A percentile compares a stretch with the other conserved stretches of the same genome.
Conservation (phyloP, 2,113 vertebrate species). For the Pungitius pungitius region DNA sequence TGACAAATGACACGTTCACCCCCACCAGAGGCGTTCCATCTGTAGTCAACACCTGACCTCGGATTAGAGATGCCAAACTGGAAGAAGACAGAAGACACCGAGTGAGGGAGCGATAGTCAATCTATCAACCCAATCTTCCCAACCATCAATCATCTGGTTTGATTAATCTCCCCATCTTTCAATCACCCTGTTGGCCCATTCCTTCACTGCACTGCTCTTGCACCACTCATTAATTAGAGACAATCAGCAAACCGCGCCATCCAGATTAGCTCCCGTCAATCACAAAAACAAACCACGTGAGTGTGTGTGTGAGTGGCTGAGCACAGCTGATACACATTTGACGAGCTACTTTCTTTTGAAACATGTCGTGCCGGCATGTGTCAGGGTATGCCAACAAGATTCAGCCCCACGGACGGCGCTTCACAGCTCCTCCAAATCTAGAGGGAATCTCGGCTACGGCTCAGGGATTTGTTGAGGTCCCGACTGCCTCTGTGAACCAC, state of each 20-base stretch:
- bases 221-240: constrained; percentile 69
- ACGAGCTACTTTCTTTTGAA: constrained; percentile 55
- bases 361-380: constrained; percentile 11
- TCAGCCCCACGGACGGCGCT: constrained; percentile 55
- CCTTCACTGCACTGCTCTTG: constrained; percentile 60
- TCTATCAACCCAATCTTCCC: constrained; percentile 38
- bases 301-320: not conserved
- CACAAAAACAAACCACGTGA: constrained; percentile 57
- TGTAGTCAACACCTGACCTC: constrained; percentile 97
- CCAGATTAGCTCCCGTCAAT: constrained; percentile 63
- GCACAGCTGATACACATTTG: constrained; percentile 15
- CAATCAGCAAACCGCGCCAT: constrained; percentile 60
- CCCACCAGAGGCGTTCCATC: constrained; percentile 97
- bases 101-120: constrained; percentile 41
- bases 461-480: constrained; percentile 36
- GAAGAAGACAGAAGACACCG: constrained; percentile 69
- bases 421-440: constrained; percentile 12
- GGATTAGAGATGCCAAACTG: constrained; percentile 95
- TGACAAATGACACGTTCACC: constrained; percentile 98
- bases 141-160: constrained; percentile 66
- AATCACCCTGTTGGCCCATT: constrained; percentile 67
- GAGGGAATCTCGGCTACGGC: constrained; percentile 29
- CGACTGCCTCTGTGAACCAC: constrained; percentile 16
- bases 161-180: constrained; percentile 70
- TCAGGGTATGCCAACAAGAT: constrained; percentile 35